Percentiles rank a stretch among this genome's conserved stretches.
Evolutionary conservation across 1,140 invertebrate species (phyloP).

Genomic region (Leptinotarsa texana): DNA sequence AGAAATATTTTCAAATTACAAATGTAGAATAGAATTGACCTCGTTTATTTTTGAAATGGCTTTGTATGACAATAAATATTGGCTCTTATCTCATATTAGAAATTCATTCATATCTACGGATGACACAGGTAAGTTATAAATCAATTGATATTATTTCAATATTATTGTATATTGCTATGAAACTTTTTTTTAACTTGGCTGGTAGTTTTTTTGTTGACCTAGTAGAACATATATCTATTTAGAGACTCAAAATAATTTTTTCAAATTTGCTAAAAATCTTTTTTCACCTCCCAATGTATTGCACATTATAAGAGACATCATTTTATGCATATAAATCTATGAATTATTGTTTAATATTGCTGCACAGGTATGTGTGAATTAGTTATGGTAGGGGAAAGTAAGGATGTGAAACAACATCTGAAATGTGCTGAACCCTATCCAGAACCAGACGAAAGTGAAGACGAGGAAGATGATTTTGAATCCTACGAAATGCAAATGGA

Average conservation of each 20-base stretch:
- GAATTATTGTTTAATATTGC: background rate
- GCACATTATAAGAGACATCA: too few relatives aligned
- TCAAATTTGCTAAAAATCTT: too few relatives aligned
- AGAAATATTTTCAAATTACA: conserved; percentile 5
- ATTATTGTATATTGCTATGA: conserved; percentile 62
- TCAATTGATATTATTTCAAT: background rate
- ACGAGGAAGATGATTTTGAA: conserved; percentile 71
- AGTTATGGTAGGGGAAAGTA: conserved; percentile 67
- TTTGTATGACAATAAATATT: conserved; percentile 89
- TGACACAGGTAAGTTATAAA: conserved; percentile 72
- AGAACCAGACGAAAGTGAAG: conserved; percentile 75
- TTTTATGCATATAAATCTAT: background rate
- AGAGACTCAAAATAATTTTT: too few relatives aligned
- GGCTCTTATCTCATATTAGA: conserved; percentile 88
- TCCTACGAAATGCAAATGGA: conserved; percentile 74
- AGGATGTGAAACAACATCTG: conserved; percentile 62
- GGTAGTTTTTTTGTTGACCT: too few relatives aligned
- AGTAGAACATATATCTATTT: too few relatives aligned
- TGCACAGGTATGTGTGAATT: conserved; percentile 69
- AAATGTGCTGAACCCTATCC: conserved; percentile 66
- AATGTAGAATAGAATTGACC: background rate
- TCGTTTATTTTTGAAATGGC: conserved; percentile 68
- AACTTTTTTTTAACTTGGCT: conserved; percentile 56
- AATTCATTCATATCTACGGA: conserved; percentile 95
- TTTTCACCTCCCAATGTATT: too few relatives aligned